A percentile compares a stretch with the other conserved stretches of the same genome.
phyloP scores from a whole-genome alignment of 2,113 vertebrate genomes.

The Clarias magur region DNA sequence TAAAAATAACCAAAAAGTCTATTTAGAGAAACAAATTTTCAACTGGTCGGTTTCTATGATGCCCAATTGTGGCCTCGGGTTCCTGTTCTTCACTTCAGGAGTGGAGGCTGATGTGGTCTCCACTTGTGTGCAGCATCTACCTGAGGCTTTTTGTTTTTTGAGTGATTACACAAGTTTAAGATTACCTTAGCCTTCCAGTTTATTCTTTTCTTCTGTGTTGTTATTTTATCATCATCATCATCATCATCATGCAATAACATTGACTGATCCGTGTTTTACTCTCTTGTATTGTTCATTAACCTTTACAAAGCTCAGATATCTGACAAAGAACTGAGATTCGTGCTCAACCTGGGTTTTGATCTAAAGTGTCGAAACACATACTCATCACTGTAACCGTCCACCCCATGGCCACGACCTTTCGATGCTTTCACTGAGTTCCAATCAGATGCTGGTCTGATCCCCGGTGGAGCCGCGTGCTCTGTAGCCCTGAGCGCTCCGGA shows the following conservation, averaged over 20 bases:
- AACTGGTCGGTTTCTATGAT: neutral
- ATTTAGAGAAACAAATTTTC: neutral
- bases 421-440: conserved; percentile 15
- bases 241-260: neutral
- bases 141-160: neutral
- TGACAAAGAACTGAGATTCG: neutral
- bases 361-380: conserved; percentile 33
- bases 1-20: too few relatives aligned
- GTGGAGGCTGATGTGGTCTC: neutral
- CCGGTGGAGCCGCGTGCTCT: conserved; percentile 9
- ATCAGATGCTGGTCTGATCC: conserved; percentile 7
- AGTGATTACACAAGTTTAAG: neutral
- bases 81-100: neutral
- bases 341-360: neutral
- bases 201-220: neutral
- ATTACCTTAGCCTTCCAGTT: neutral
- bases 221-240: neutral
- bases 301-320: conserved; percentile 17
- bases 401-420: conserved; percentile 8
- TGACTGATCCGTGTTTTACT: neutral
- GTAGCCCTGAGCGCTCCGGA: neutral
- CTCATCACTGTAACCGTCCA: conserved; percentile 36
- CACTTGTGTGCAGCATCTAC: neutral
- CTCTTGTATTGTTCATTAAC: neutral
- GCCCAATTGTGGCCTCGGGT: neutral